A percentile compares a stretch with the other conserved stretches of the same genome.
Evolutionary conservation across 2,888 invertebrate species (phyloP).

Genomic region (Drosophila merina): DNA sequence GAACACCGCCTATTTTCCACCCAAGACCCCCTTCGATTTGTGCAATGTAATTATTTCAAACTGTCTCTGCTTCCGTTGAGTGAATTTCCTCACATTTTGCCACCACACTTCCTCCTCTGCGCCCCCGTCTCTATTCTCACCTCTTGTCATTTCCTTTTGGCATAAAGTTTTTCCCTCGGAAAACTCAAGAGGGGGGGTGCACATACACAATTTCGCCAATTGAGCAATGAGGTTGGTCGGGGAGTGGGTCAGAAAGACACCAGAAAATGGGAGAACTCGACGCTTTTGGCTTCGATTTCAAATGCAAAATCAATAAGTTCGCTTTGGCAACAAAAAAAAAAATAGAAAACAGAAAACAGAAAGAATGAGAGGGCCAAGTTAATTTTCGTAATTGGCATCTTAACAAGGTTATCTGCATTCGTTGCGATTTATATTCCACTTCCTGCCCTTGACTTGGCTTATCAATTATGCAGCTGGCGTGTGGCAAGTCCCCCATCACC

Average conservation of each 20-base stretch:
- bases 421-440: conserved; percentile 61
- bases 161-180: conserved; percentile 60
- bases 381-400: conserved; percentile 79
- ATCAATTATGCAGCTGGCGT: conserved; percentile 75
- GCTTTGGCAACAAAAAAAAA: conserved; percentile 20
- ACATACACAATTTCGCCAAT: conserved; percentile 65
- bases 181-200: conserved; percentile 7
- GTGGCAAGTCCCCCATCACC: conserved; percentile 33
- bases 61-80: conserved; percentile 72
- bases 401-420: conserved; percentile 77
- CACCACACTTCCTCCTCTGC: background rate
- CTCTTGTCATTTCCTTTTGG: conserved; percentile 27
- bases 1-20: background rate
- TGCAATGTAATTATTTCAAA: conserved; percentile 73
- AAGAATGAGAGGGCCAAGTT: conserved; percentile 61
- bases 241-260: conserved; percentile 27
- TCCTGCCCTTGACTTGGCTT: conserved; percentile 23
- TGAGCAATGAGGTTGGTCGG: conserved; percentile 61
- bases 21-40: conserved; percentile 25
- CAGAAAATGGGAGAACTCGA: conserved; percentile 2
- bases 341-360: background rate
- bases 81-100: conserved; percentile 41
- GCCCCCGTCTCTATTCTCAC: conserved; percentile 9
- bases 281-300: conserved; percentile 57
- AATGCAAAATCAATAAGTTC: conserved; percentile 76